Percentiles rank a stretch among this genome's conserved stretches.
These are phyloP conservation scores for Rissa tridactyla DNA, from an alignment of 2,113 vertebrate species.

Conservation along the genomic window DNA sequence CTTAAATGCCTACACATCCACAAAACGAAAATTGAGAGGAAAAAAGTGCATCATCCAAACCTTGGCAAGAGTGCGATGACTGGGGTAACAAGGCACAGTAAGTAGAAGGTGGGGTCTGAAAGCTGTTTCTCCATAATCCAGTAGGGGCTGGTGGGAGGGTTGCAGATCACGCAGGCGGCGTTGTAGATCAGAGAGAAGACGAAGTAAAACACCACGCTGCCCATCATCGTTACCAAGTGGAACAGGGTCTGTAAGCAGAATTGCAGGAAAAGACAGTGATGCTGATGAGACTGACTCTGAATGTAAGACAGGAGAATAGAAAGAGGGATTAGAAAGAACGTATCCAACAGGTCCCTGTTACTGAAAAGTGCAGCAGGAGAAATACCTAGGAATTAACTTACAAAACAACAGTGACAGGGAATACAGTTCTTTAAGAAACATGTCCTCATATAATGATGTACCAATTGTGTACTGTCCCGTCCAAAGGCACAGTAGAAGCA, in stretches of 20 bases:
- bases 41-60: conserved; percentile 63
- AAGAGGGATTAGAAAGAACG: not conserved
- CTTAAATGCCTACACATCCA: not conserved
- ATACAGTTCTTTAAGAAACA: not conserved
- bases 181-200: conserved; percentile 81
- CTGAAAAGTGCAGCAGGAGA: not conserved
- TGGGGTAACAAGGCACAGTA: conserved; percentile 84
- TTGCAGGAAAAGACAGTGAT: not conserved
- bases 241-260: conserved; percentile 79
- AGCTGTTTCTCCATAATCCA: conserved; percentile 88
- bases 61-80: conserved; percentile 87
- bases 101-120: conserved; percentile 85
- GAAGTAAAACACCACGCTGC: conserved; percentile 84
- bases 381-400: not conserved
- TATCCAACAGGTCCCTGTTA: not conserved
- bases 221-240: conserved; percentile 79
- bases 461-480: not conserved
- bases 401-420: not conserved
- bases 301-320: not conserved
- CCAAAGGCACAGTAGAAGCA: not conserved
- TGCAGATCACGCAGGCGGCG: conserved; percentile 82
- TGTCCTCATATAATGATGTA: not conserved
- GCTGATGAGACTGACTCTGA: not conserved
- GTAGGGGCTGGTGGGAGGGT: conserved; percentile 84
- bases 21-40: not conserved